A percentile compares a stretch with the other conserved stretches of the same genome.
phyloP scores from a whole-genome alignment of 2,888 invertebrate genomes.

The Plutella xylostella region DNA sequence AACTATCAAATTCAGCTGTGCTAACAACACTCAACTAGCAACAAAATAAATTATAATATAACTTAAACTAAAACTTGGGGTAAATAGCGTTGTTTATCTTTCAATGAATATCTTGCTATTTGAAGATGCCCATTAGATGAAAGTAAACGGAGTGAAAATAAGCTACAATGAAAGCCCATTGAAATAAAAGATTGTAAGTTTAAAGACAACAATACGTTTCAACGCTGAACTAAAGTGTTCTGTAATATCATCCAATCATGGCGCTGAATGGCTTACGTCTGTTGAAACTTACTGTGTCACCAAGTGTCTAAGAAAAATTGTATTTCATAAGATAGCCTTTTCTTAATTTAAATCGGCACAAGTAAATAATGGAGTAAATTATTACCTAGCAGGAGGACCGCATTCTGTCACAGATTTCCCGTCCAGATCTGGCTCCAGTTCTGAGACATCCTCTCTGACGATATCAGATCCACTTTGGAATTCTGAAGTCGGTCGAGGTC shows the following conservation, averaged over 20 bases:
- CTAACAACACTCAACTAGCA: not conserved
- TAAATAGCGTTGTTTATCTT: too few species aligned
- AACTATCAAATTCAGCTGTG: too few species aligned
- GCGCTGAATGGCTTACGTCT: too few species aligned
- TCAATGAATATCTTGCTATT: constrained; percentile 16
- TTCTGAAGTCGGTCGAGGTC: constrained; percentile 56
- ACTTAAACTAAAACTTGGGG: too few species aligned
- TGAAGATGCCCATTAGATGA: constrained; percentile 20
- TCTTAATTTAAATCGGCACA: not conserved
- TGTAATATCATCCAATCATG: too few species aligned
- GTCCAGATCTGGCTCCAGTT: constrained; percentile 62
- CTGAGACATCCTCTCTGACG: constrained; percentile 70
- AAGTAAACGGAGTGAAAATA: constrained; percentile 15
- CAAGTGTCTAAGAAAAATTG: too few species aligned
- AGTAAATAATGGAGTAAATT: not conserved
- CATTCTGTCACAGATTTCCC: constrained; percentile 61
- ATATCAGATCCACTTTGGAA: constrained; percentile 65
- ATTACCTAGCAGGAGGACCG: constrained; percentile 76
- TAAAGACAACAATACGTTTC: not conserved
- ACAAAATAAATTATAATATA: not conserved
- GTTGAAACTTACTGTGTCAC: too few species aligned
- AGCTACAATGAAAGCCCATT: constrained; percentile 65
- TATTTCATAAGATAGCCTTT: not conserved
- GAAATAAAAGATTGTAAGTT: constrained; percentile 21
- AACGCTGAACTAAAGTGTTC: not conserved